Conservation (phyloP, 2,888 invertebrate species). For the Drosophila prostipennis region DNA sequence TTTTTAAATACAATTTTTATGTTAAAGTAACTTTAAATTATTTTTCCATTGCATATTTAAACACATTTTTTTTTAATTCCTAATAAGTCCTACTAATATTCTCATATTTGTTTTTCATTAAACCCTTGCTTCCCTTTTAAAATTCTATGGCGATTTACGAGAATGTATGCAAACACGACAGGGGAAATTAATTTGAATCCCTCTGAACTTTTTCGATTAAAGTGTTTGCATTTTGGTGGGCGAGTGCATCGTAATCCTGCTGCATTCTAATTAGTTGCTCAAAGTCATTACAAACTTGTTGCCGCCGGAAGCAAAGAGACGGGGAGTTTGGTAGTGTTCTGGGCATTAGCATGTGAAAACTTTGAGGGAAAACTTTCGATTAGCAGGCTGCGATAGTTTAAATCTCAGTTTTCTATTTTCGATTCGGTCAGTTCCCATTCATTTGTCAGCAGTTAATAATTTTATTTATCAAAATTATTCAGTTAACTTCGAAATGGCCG, state of each 20-base stretch:
- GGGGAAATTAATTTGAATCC: neutral
- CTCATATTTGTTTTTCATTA: neutral
- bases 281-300: slow-evolving; percentile 53
- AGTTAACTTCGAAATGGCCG: slow-evolving; percentile 11
- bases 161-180: slow-evolving; percentile 2
- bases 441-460: neutral
- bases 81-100: no score
- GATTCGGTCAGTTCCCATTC: neutral
- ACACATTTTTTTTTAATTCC: neutral
- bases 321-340: neutral
- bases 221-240: slow-evolving; percentile 21
- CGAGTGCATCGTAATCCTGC: slow-evolving; percentile 19
- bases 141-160: slow-evolving; percentile 1
- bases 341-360: slow-evolving; percentile 12
- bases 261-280: slow-evolving; percentile 49
- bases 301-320: slow-evolving; percentile 2
- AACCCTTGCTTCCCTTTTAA: no score
- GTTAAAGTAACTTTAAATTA: no score
- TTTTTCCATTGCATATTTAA: no score
- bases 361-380: slow-evolving; percentile 26
- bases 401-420: neutral
- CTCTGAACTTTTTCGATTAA: slow-evolving; percentile 47
- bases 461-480: slow-evolving; percentile 4
- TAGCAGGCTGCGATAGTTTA: slow-evolving; percentile 17
- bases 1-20: no score